phyloP scores from a whole-genome alignment of 2,113 vertebrate genomes.

The Baryphthengus martii region DNA sequence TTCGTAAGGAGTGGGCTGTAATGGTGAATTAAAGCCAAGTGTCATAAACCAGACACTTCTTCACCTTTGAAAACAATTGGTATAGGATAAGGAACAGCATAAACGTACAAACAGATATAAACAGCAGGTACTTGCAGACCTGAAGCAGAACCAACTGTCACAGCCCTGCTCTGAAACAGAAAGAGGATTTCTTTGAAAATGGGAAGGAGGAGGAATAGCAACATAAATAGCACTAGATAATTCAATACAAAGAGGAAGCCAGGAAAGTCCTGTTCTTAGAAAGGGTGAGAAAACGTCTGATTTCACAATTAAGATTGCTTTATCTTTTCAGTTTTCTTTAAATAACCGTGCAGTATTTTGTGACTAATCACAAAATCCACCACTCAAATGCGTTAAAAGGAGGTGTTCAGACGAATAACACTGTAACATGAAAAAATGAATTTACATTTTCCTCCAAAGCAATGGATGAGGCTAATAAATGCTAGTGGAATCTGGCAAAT shows the following conservation, averaged over 20 bases:
- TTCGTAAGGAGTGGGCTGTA: background rate
- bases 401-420: background rate
- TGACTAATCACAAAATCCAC: background rate
- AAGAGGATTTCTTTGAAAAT: background rate
- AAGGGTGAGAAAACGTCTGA: background rate
- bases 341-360: background rate
- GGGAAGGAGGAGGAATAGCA: background rate
- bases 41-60: background rate
- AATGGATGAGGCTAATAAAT: background rate
- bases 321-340: background rate
- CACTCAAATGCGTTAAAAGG: background rate
- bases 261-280: background rate
- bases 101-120: background rate
- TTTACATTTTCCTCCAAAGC: background rate
- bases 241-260: background rate
- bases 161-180: background rate
- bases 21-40: background rate
- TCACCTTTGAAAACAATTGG: background rate
- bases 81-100: background rate
- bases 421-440: background rate
- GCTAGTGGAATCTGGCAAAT: background rate
- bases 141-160: background rate
- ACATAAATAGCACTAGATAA: background rate
- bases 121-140: background rate
- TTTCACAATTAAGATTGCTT: background rate